phyloP scores from a whole-genome alignment of 2,113 vertebrate species.

The Orycteropus afer region DNA sequence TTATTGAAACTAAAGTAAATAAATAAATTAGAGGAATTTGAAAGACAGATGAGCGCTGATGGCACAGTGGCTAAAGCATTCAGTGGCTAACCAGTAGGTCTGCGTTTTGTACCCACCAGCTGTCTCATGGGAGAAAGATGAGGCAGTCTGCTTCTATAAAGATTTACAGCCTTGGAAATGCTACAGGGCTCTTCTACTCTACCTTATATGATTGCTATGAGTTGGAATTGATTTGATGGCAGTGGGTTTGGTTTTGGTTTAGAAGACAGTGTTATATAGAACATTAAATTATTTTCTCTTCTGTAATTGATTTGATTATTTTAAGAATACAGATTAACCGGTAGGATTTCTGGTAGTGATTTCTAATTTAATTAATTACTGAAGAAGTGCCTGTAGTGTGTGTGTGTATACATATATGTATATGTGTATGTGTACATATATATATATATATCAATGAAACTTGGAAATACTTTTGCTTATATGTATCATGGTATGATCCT shows the following conservation, averaged over 20 bases:
- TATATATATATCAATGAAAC: neutral
- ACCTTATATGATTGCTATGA: too few species aligned
- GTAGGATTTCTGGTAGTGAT: constrained; percentile 12
- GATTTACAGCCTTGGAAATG: too few species aligned
- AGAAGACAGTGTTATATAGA: constrained; percentile 18
- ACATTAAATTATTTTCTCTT: neutral
- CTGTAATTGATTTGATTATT: constrained; percentile 10
- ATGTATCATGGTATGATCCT: neutral
- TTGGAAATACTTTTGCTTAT: neutral
- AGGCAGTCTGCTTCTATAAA: too few species aligned
- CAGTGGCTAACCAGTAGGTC: too few species aligned
- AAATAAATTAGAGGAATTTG: too few species aligned
- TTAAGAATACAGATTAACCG: neutral
- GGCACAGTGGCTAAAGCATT: too few species aligned
- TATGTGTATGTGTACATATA: neutral
- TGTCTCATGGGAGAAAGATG: too few species aligned
- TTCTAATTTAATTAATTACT: constrained; percentile 12
- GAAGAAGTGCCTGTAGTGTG: neutral
- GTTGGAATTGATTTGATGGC: too few species aligned
- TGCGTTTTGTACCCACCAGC: too few species aligned
- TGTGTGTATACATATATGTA: neutral
- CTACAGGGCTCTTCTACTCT: too few species aligned
- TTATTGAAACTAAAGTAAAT: neutral
- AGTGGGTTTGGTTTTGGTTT: too few species aligned
- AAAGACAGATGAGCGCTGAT: too few species aligned